Evolutionary conservation across 1,140 invertebrate genomes (phyloP).

Genomic region (Meloidogyne floridensis): DNA sequence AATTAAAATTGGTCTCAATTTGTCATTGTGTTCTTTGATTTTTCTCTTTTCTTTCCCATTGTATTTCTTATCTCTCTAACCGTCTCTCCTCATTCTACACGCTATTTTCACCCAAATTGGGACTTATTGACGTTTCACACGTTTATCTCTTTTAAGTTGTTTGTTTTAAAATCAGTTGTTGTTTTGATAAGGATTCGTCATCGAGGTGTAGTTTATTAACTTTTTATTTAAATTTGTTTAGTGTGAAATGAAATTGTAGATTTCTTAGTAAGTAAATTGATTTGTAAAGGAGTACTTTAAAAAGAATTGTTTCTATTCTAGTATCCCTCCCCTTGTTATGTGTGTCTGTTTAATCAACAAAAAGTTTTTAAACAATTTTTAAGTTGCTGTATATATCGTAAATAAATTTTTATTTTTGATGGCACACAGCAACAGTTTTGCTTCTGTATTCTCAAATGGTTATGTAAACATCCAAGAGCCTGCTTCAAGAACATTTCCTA

Average conservation of each 20-base stretch:
- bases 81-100: background rate
- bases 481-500: constrained; percentile 20
- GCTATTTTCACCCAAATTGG: background rate
- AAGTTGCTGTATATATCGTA: background rate
- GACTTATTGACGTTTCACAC: background rate
- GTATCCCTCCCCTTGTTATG: no score
- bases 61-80: background rate
- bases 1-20: constrained; percentile 1
- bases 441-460: constrained; percentile 13
- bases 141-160: background rate
- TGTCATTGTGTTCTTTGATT: background rate
- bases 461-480: constrained; percentile 15
- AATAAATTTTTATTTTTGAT: background rate
- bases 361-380: background rate
- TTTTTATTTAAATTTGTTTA: no score
- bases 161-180: constrained; percentile 5
- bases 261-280: no score
- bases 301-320: background rate
- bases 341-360: no score
- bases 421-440: constrained; percentile 31
- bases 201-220: background rate
- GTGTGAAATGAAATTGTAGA: no score
- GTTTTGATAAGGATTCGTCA: background rate
- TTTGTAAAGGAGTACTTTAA: no score
- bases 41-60: background rate